Evolutionary conservation across 2,113 vertebrate species (phyloP).

Genomic region (Leptodactylus fuscus): DNA sequence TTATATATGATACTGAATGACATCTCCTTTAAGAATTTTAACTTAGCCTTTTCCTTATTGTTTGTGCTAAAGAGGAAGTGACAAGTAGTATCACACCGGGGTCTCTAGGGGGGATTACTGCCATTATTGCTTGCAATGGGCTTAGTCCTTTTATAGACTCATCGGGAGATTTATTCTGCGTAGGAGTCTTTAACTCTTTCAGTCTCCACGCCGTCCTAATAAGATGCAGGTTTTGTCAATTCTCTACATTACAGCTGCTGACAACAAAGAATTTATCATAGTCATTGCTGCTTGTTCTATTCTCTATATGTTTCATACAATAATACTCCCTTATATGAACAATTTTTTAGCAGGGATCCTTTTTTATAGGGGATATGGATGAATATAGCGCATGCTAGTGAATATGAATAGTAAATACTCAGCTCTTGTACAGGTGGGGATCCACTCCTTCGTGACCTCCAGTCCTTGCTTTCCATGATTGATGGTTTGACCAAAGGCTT

Average conservation of each 20-base stretch:
- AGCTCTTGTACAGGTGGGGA: no score
- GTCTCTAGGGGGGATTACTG: neutral
- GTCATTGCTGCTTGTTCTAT: neutral
- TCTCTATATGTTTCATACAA: neutral
- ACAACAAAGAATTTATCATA: neutral
- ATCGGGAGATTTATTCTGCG: neutral
- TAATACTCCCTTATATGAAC: constrained; percentile 1
- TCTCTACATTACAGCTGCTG: constrained; percentile 11
- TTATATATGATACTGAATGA: no score
- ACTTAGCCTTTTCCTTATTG: neutral
- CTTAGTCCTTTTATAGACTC: constrained; percentile 31
- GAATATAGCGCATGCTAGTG: no score
- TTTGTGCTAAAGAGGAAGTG: constrained; percentile 1
- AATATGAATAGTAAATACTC: no score
- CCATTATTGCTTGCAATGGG: constrained; percentile 5
- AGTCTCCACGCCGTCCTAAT: constrained; percentile 10
- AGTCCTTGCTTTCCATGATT: no score
- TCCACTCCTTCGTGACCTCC: no score
- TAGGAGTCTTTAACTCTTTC: neutral
- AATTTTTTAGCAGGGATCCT: neutral
- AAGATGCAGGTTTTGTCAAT: constrained; percentile 19
- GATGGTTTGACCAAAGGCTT: no score
- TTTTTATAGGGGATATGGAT: neutral
- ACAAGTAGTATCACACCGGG: neutral
- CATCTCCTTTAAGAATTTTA: neutral